Evolutionary conservation across 2,113 vertebrate genomes (phyloP), one percentile per base, ranked within the genome.

Genomic region (Apistogramma diplotaenia): DNA sequence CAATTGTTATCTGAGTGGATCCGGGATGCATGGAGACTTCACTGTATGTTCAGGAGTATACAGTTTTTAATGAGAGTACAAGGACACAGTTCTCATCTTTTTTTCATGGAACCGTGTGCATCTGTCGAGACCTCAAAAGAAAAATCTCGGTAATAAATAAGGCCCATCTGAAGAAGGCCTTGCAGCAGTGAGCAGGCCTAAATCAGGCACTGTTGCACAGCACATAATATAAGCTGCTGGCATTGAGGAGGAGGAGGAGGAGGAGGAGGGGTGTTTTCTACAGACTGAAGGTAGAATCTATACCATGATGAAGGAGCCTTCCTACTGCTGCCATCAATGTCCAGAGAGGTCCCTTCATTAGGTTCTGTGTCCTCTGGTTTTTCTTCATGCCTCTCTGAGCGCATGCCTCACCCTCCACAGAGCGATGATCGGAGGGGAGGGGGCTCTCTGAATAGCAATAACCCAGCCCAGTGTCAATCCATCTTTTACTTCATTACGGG

Each of bases 401-500:
- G 15, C 76, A 70, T 59, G 6, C 59, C 56, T 82, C 78, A 51
- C 75, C 78, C 76, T 86, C 73, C 18, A 11, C 57, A 77, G 80
- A 82, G 79, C 11, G 79, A 84, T 53, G 73, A 73, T 46, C 27
- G 27, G 72, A 43, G 37, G 27, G 40, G 79, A 85, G 81, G 79
- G 87, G 82, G 49, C 82, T 83, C 86, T 85, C 85, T 55, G 84
- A 90, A 90, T 86, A 90, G 89, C 90, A 93, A 93, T 90, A 94
- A 91, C 84, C 83, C 29, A 19, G 70, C 58, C 74, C 60, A 15
- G 73, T 46, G 74, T 84, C 81, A 61, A 89, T 91, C 85, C 78
- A 84, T 92, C 91, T 87, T 79, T 65, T 23, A 59, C 88, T 92
- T 93, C 93, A 93, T 94, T 93, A 94, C 87, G 78, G 67, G 18